Evolutionary conservation across 1,140 invertebrate genomes (phyloP), one percentile per base, ranked within the genome.

Genomic region (Samia ricini): DNA sequence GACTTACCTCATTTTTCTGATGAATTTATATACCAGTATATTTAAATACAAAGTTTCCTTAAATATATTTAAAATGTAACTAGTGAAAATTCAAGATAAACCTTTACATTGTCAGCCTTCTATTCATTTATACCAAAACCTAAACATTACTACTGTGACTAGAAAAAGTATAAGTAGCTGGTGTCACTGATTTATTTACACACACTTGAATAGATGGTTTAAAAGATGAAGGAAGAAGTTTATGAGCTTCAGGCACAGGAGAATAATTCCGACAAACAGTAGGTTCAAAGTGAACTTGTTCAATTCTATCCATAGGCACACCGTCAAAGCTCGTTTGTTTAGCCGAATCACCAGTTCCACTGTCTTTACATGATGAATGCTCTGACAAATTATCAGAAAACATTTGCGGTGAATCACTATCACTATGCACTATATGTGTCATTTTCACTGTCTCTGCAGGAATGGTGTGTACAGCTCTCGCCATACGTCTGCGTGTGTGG

Each of bases 401-500:
- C 76, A 89, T 78, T 64, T 87, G 84, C 26, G 86, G 88, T 19
- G 83, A 79, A 49, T 90, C 86, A 88, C 88, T 88, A 69, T 88
- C 85, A 88, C 85, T 90, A 75, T 88, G 85, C 67, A 89, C 83
- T 55, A 90, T 77, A 80, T 85, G 82, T 77, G 86, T 89, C 83
- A 88, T 85, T 82, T 88, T 89, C 55, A 90, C 75, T 81, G 77
- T 88, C 74, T 91, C 89, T 55, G 85, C 64, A 56, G 85, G 81
- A 80, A 77, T 90, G 56, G 72, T 79, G 50, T 76, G 83, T 29
- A 89, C 75, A 36, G 85, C 74, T 60, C 77, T 77, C 12, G 91
- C 91, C 74, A 93, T 90, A 15, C 93, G 91, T 81, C 94, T 94
- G 56, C 95, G 89, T 1, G 96, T 96, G 74, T 97, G 95, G 81